Evolutionary conservation across 2,888 invertebrate genomes (phyloP).

Genomic region (Deroplatys truncata): DNA sequence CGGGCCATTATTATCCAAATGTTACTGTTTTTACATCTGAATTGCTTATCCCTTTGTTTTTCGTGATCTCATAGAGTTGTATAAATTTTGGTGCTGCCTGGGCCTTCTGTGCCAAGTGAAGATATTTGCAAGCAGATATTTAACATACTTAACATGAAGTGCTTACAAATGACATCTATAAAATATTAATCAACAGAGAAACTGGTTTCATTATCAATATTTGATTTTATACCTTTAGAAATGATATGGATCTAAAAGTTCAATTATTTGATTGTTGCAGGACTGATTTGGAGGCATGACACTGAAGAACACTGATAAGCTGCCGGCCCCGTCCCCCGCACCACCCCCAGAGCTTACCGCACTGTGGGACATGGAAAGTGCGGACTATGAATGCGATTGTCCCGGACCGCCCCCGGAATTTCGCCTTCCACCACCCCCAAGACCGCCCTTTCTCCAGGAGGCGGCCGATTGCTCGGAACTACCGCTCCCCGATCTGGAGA

Average conservation of each 20-base stretch:
- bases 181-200: no score
- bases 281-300: not conserved
- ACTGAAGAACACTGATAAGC: slow-evolving; percentile 8
- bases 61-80: no score
- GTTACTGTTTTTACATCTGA: no score
- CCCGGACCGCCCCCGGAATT: slow-evolving; percentile 67
- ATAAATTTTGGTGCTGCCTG: no score
- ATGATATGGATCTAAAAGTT: not conserved
- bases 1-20: no score
- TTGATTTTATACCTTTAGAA: no score
- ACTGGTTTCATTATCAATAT: no score
- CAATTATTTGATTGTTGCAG: not conserved
- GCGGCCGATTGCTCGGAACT: slow-evolving; percentile 62
- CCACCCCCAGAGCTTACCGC: slow-evolving; percentile 26
- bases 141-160: no score
- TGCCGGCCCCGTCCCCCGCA: slow-evolving; percentile 12
- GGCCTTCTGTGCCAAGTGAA: no score
- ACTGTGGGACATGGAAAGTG: slow-evolving; percentile 67
- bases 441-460: slow-evolving; percentile 66
- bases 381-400: slow-evolving; percentile 71
- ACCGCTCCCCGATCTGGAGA: slow-evolving; percentile 65
- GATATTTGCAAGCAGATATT: no score
- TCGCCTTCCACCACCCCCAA: slow-evolving; percentile 67
- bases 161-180: no score
- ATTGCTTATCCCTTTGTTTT: no score